A percentile compares a stretch with the other conserved stretches of the same genome.
Conservation (phyloP, 2,888 invertebrate genomes). For the Bugula neritina region DNA sequence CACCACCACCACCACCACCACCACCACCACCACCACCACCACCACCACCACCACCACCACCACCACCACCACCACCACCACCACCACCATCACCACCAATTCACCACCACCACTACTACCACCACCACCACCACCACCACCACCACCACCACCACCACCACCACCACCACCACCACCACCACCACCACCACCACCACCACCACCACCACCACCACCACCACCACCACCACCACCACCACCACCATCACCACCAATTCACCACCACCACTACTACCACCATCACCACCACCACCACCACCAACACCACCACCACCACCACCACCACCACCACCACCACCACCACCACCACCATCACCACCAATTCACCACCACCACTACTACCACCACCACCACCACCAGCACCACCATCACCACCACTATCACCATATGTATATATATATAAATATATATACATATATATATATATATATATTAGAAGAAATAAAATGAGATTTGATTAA, state of each 20-base stretch:
- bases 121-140: slow-evolving; percentile 20
- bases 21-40: slow-evolving; percentile 12
- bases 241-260: slow-evolving; percentile 29
- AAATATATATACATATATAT: too few species aligned
- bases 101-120: slow-evolving; percentile 17
- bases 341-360: slow-evolving; percentile 13
- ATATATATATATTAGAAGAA: too few species aligned
- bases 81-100: slow-evolving; percentile 13
- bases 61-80: slow-evolving; percentile 12
- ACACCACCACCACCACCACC: slow-evolving; percentile 25
- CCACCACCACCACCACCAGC: neutral
- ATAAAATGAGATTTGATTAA: too few species aligned
- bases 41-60: slow-evolving; percentile 22
- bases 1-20: slow-evolving; percentile 22
- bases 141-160: slow-evolving; percentile 15
- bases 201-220: slow-evolving; percentile 22
- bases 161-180: slow-evolving; percentile 25
- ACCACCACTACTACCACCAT: slow-evolving; percentile 25
- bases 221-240: slow-evolving; percentile 28
- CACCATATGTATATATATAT: too few species aligned
- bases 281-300: neutral
- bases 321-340: slow-evolving; percentile 2
- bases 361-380: neutral
- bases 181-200: slow-evolving; percentile 25
- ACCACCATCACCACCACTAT: neutral